Percentiles rank a stretch among this genome's conserved stretches.
These are phyloP conservation scores for Atractosteus spatula DNA, from an alignment of 2,113 vertebrate species.

Conservation along the genomic window DNA sequence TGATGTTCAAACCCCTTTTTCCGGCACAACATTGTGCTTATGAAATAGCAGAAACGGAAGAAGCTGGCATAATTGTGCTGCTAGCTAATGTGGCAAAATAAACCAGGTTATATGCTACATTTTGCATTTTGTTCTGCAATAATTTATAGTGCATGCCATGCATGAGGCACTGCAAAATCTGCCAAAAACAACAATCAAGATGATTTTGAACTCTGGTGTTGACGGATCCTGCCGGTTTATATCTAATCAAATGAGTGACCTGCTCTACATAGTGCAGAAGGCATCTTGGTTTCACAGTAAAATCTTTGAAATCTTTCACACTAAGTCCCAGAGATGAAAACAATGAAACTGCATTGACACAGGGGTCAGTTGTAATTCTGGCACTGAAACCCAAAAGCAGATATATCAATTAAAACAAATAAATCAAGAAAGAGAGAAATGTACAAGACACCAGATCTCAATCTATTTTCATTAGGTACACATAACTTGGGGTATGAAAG, in stretches of 20 bases:
- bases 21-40: too few relatives aligned
- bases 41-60: too few relatives aligned
- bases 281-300: neutral
- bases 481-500: slow-evolving; percentile 58
- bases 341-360: slow-evolving; percentile 57
- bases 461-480: slow-evolving; percentile 76
- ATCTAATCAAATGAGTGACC: too few relatives aligned
- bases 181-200: too few relatives aligned
- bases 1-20: too few relatives aligned
- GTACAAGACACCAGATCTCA: slow-evolving; percentile 48
- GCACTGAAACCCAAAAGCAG: slow-evolving; percentile 58
- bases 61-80: too few relatives aligned
- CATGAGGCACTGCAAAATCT: too few relatives aligned
- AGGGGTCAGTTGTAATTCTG: slow-evolving; percentile 67
- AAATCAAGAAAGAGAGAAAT: slow-evolving; percentile 59
- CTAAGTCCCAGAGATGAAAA: slow-evolving; percentile 25
- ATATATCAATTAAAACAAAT: slow-evolving; percentile 77
- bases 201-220: too few relatives aligned
- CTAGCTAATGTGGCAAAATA: too few relatives aligned
- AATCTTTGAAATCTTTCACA: slow-evolving; percentile 33
- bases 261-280: neutral
- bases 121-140: neutral
- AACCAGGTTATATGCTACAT: neutral
- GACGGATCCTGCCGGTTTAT: too few relatives aligned
- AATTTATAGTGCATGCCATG: too few relatives aligned